These are phyloP conservation scores for Macaria liturata DNA, from an alignment of 2,888 invertebrate genomes.

Conservation along the genomic window DNA sequence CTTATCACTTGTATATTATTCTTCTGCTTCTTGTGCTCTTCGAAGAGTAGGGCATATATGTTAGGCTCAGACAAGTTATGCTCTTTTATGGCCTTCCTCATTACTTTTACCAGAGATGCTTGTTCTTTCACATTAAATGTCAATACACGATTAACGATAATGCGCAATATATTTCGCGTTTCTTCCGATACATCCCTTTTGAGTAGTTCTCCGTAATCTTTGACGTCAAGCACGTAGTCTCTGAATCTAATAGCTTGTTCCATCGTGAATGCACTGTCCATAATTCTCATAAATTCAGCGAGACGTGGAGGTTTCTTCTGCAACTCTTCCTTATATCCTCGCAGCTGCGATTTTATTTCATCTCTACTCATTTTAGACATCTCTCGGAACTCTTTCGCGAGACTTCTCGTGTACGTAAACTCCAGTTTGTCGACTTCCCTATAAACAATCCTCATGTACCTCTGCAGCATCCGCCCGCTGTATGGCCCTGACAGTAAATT, in stretches of 20 bases:
- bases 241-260: slow-evolving; percentile 47
- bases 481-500: slow-evolving; percentile 44
- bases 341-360: slow-evolving; percentile 44
- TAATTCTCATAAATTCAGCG: slow-evolving; percentile 49
- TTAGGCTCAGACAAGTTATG: slow-evolving; percentile 20
- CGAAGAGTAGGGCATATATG: too few species aligned
- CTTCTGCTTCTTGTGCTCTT: too few species aligned
- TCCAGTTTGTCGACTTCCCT: slow-evolving; percentile 39
- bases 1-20: too few species aligned
- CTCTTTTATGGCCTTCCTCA: slow-evolving; percentile 51
- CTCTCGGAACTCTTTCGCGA: slow-evolving; percentile 44
- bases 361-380: slow-evolving; percentile 44
- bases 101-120: slow-evolving; percentile 36
- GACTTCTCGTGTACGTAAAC: slow-evolving; percentile 38
- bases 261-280: slow-evolving; percentile 52
- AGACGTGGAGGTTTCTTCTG: slow-evolving; percentile 34
- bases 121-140: slow-evolving; percentile 36
- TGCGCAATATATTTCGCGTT: slow-evolving; percentile 38
- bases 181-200: slow-evolving; percentile 34
- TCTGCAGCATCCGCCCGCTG: slow-evolving; percentile 42
- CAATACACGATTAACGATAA: slow-evolving; percentile 36
- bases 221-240: slow-evolving; percentile 50
- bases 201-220: slow-evolving; percentile 35
- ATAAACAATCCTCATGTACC: slow-evolving; percentile 46
- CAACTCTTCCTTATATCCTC: slow-evolving; percentile 39